Evolutionary conservation across 2,113 vertebrate genomes (phyloP).

Genomic region (Oryzias celebensis): DNA sequence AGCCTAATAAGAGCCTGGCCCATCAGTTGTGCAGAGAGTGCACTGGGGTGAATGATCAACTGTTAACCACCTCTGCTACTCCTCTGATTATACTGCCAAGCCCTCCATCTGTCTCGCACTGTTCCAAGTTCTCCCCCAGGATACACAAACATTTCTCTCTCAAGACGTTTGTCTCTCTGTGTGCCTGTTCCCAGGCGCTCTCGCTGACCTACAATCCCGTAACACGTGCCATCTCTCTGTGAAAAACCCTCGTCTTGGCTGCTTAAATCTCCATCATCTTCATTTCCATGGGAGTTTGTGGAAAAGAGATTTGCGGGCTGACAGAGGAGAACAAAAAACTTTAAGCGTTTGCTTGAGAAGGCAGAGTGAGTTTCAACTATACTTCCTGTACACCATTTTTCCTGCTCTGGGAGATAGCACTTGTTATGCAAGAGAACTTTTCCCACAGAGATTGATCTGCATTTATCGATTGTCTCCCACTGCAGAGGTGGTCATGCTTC

Average conservation of each 20-base stretch:
- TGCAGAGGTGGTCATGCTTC: slow-evolving; percentile 38
- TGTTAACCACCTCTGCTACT: slow-evolving; percentile 57
- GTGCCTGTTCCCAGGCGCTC: slow-evolving; percentile 5
- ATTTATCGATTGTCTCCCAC: slow-evolving; percentile 48
- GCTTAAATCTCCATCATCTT: slow-evolving; percentile 12
- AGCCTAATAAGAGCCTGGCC: slow-evolving; percentile 20
- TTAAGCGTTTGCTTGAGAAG: background rate
- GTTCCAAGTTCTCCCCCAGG: slow-evolving; percentile 14
- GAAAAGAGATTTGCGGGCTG: background rate
- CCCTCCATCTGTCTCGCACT: slow-evolving; percentile 42
- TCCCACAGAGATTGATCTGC: slow-evolving; percentile 38
- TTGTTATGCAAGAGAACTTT: slow-evolving; percentile 14
- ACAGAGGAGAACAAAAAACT: background rate
- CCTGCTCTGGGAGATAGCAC: slow-evolving; percentile 19
- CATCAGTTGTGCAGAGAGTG: slow-evolving; percentile 39
- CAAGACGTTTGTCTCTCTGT: slow-evolving; percentile 27
- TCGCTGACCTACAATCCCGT: slow-evolving; percentile 44
- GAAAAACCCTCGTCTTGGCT: slow-evolving; percentile 14
- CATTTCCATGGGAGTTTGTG: slow-evolving; percentile 13
- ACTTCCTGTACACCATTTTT: slow-evolving; percentile 27
- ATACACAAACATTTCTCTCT: slow-evolving; percentile 35
- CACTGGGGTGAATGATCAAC: slow-evolving; percentile 55
- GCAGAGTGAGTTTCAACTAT: slow-evolving; percentile 16
- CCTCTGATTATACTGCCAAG: slow-evolving; percentile 53
- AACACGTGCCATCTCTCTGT: slow-evolving; percentile 18